Conservation (phyloP, 2,113 vertebrate species). For the Eurypyga helias region DNA sequence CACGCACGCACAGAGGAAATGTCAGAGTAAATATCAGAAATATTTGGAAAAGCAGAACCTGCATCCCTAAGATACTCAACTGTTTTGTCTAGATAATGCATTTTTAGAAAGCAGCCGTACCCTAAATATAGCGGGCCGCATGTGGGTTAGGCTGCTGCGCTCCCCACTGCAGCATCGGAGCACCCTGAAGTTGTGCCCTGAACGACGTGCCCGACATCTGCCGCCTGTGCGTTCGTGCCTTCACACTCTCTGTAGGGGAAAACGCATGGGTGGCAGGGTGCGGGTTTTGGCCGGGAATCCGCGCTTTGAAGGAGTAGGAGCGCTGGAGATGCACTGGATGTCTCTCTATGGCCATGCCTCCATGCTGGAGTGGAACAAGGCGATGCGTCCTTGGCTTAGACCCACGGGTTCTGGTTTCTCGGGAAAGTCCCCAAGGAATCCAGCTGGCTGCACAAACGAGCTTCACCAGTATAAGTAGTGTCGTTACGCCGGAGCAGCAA, state of each 20-base stretch:
- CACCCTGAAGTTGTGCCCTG: background rate
- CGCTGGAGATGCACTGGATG: background rate
- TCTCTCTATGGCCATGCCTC: background rate
- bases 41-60: constrained; percentile 24
- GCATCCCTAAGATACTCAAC: constrained; percentile 33
- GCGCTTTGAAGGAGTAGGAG: background rate
- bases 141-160: background rate
- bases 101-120: constrained; percentile 36
- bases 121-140: background rate
- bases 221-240: background rate
- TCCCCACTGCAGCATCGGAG: rapidly evolving
- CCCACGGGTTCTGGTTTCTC: background rate
- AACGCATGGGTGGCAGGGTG: background rate
- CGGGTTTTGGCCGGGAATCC: rapidly evolving
- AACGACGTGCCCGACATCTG: background rate
- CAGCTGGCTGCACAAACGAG: background rate
- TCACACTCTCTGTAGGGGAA: background rate
- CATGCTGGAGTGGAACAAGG: background rate
- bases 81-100: constrained; percentile 40
- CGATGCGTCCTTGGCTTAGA: rapidly evolving
- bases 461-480: background rate
- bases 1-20: background rate
- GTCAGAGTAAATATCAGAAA: constrained; percentile 58
- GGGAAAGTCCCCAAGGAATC: background rate
- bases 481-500: background rate